Base-by-base conservation (phyloP, 92 coral and sea anemone species). In the Bergia sp. region DNA sequence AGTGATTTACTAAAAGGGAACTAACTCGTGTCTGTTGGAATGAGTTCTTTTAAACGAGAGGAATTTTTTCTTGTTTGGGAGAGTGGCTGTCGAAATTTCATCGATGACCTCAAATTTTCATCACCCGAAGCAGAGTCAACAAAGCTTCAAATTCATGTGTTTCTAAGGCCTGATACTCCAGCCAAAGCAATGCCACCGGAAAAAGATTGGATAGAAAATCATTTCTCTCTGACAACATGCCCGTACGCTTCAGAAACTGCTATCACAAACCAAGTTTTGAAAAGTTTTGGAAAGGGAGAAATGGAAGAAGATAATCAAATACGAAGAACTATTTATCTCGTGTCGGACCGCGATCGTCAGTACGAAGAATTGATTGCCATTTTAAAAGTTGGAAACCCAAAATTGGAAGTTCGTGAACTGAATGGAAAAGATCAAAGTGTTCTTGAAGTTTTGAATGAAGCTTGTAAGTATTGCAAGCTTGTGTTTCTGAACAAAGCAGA, bases 61-160 rank as follows among this genome's bases (percentile, higher is more conserved):
- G 97, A 94, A 82, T 93, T 96, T 58, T 93, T 92, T 86, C 79
- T 97, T 75, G 92, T 97, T 53, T 97, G 99, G 99, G 99, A 97
- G 81, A 95, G 99, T 88, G 94, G 95, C 87, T 95, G 99, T 80
- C 98, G 99, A 5, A 95, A 95, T 77, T 94, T 97, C 75, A 92
- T 95, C 85, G 94, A 94, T 64, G 97, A 95, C 0, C 76, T 97
- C 66, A 76, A 76, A 29, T 95, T 95, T 74, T 82, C 92, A 43
- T 90, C 93, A 15, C 80, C 80, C 8, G 92, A 93, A 23, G 96
- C 98, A 20, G 84, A 88, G 49, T 87, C 92, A 75, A 78, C 93
- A 45, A 89, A 89, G 43, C 66, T 97, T 11, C 91, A 79, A 86
- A 88, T 95, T 82, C 94, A 95, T 75, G 94, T 97, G 75, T 96